A percentile compares a stretch with the other conserved stretches of the same genome.
These are phyloP conservation scores for Carcinoscorpius rotundicauda DNA, from an alignment of 1,140 invertebrate genomes.

Conservation along the genomic window DNA sequence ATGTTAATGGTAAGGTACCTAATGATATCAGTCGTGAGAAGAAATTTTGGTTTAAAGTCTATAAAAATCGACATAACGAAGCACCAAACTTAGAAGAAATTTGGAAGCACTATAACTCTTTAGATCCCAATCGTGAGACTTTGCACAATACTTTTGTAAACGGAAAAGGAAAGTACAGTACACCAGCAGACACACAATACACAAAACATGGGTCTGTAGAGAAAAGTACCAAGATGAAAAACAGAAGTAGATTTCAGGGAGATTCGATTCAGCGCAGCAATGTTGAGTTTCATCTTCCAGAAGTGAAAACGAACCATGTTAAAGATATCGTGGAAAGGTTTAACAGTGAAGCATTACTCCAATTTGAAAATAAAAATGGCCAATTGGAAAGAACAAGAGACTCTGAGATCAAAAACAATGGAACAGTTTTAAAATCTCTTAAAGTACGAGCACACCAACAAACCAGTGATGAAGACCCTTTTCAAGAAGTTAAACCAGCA, in stretches of 20 bases:
- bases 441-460: too few relatives aligned
- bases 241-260: too few relatives aligned
- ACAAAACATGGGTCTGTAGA: too few relatives aligned
- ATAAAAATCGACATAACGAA: conserved; percentile 18
- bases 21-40: conserved; percentile 10
- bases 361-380: conserved; percentile 2
- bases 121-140: conserved; percentile 12
- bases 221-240: too few relatives aligned
- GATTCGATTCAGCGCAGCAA: conserved; percentile 3
- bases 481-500: conserved; percentile 10
- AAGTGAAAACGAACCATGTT: conserved; percentile 13
- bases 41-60: conserved; percentile 18
- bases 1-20: background rate
- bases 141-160: background rate
- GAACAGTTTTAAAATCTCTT: too few relatives aligned
- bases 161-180: conserved; percentile 9
- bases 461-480: too few relatives aligned
- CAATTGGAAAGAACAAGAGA: conserved; percentile 8
- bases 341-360: conserved; percentile 17
- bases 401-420: conserved; percentile 6
- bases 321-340: conserved; percentile 16
- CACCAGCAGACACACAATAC: background rate
- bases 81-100: conserved; percentile 11
- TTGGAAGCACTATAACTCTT: background rate
- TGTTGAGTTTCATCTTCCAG: conserved; percentile 14